phyloP scores from a whole-genome alignment of 2,888 invertebrate species.

The Pandemis heparana region DNA sequence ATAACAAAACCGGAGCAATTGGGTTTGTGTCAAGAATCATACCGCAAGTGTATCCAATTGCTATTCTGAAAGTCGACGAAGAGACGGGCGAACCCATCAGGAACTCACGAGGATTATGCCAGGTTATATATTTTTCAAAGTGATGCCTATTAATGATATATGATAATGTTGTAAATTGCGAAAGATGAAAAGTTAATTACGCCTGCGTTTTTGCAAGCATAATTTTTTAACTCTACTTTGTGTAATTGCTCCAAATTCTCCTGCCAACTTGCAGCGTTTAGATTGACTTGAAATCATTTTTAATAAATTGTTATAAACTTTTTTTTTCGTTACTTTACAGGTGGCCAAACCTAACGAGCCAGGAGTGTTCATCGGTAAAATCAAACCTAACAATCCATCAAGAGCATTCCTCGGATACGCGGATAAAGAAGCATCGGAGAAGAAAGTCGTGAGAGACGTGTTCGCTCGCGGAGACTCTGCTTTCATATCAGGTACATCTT shows the following conservation, averaged over 20 bases:
- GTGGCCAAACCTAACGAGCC: conserved; percentile 92
- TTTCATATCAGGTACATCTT: conserved; percentile 92
- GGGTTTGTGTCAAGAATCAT: conserved; percentile 97
- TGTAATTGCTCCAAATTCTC: too few species aligned
- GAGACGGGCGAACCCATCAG: conserved; percentile 97
- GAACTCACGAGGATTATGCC: conserved; percentile 94
- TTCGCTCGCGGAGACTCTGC: conserved; percentile 96
- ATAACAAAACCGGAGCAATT: conserved; percentile 97
- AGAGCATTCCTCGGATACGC: conserved; percentile 98
- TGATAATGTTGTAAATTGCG: neutral
- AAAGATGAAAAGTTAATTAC: neutral
- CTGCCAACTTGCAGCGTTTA: too few species aligned
- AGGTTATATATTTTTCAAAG: conserved; percentile 62
- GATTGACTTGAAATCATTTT: too few species aligned
- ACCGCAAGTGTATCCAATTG: conserved; percentile 96
- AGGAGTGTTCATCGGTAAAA: conserved; percentile 99
- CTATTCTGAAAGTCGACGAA: conserved; percentile 95
- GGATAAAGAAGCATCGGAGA: conserved; percentile 95
- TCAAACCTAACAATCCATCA: conserved; percentile 95
- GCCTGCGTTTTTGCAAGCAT: neutral
- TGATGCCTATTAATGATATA: neutral
- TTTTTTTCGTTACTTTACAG: conserved; percentile 55
- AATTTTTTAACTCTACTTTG: too few species aligned
- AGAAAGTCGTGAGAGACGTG: conserved; percentile 96
- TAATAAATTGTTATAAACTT: neutral